Evolutionary conservation across 2,888 invertebrate genomes (phyloP), one percentile per base, ranked within the genome.

Genomic region (Prostheceraeus crozeri): DNA sequence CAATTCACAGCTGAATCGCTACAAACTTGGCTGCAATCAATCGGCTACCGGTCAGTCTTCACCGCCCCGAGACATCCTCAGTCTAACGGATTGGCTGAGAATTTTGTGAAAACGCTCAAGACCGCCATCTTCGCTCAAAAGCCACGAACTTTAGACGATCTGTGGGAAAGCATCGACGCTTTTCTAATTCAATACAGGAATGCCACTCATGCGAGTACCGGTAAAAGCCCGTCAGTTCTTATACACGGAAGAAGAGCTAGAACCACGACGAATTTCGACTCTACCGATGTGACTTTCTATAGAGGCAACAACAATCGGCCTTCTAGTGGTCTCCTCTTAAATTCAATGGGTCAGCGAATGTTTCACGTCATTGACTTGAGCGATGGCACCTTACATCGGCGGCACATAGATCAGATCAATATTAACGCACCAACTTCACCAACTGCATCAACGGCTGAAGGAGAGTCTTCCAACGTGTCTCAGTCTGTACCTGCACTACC

Each of bases 371-470:
- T 54, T 28, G 54, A 54, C 8, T 3, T 28, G 35, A 4, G 8
- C 8, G 54, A 54, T 16, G 54, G 54, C n/a, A n/a, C 23, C 8
- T 11, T 16, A 11, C 51, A 56, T 55, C 8, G 23, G n/a, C 59
- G 59, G 11, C 3, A 61, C 30, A 0, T 30, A 6, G 27, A 51
- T 27, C 25, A 57, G 59, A 58, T 58, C 27, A 54, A 57, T 30
- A 4, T 57, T n/a, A n/a, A n/a, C n/a, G n/a, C n/a, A n/a, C n/a
- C n/a, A n/a, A n/a, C n/a, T n/a, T n/a, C n/a, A n/a, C n/a, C n/a
- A n/a, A n/a, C n/a, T n/a, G n/a, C n/a, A n/a, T n/a, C n/a, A n/a
- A n/a, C n/a, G n/a, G n/a, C n/a, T n/a, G n/a, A n/a, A n/a, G n/a
- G n/a, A n/a, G n/a, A n/a, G n/a, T n/a, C n/a, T n/a, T n/a, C n/a